Evolutionary conservation across 2,113 vertebrate species (phyloP).

Genomic region (Hassar affinis): DNA sequence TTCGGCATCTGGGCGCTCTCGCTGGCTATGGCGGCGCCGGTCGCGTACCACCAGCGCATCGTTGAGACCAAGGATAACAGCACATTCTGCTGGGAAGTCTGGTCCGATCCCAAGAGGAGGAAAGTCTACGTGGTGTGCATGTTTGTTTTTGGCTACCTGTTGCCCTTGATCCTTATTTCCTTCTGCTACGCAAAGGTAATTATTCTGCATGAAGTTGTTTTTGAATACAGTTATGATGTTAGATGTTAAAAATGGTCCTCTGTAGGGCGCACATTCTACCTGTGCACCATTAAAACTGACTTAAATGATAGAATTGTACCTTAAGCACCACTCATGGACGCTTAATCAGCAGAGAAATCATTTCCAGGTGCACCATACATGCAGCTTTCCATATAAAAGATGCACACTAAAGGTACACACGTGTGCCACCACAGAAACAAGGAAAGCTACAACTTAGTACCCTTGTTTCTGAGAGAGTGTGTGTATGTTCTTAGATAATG

Average conservation of each 20-base stretch:
- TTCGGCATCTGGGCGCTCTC: slow-evolving; percentile 89
- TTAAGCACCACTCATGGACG: not conserved
- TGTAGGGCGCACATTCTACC: not conserved
- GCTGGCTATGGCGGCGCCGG: slow-evolving; percentile 86
- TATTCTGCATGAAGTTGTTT: not conserved
- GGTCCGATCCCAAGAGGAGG: slow-evolving; percentile 81
- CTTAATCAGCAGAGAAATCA: not conserved
- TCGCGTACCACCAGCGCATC: slow-evolving; percentile 87
- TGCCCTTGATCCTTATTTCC: slow-evolving; percentile 90
- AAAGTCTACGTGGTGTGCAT: slow-evolving; percentile 90
- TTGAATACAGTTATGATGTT: too few species aligned
- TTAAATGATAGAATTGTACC: too few species aligned
- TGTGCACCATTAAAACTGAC: not conserved
- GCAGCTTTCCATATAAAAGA: not conserved
- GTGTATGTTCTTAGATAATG: not conserved
- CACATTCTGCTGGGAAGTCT: slow-evolving; percentile 94
- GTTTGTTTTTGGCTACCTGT: slow-evolving; percentile 90
- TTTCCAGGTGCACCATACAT: not conserved
- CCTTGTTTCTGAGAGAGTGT: not conserved
- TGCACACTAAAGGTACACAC: not conserved
- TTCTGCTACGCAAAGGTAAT: slow-evolving; percentile 97
- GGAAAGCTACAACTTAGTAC: not conserved
- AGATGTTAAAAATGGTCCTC: too few species aligned
- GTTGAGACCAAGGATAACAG: slow-evolving; percentile 76
- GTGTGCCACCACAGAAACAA: not conserved